Evolutionary conservation across 2,888 invertebrate genomes (phyloP), one percentile per base, ranked within the genome.

Genomic region (Tachystola acroxantha): DNA sequence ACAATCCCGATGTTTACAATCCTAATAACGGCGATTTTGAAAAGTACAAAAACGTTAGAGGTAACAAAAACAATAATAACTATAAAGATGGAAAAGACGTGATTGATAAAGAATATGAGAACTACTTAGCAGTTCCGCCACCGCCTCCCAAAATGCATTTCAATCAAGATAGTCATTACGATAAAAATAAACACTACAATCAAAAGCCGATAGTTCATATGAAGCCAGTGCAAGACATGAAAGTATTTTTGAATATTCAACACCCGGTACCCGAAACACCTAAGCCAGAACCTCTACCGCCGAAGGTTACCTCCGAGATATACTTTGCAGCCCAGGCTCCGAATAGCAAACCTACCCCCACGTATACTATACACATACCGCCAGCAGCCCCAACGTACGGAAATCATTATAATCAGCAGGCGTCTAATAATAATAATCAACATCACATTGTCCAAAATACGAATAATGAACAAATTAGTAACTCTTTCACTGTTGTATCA

Each of bases 291-390:
- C 69, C 76, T 41, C 36, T 58, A 20, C 82, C 81, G 10, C 80
- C 81, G 3, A 88, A 85, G 64, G 76, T 88, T 9, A 88, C 88
- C 6, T 88, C 88, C 13, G 88, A 88, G 57, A 74, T 88, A 39
- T 88, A 88, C 46, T 88, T 78, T 44, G 88, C 88, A 32, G 70
- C 86, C 24, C 84, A 86, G 53, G 59, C 72, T 36, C 73, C 80
- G 32, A 74, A 67, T 37, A 73, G 58, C 39, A 72, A 77, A 26
- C 75, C 77, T 2, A 70, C 76, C 36, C 69, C 81, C 22, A 78
- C 80, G 1, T 86, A 81, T 46, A 85, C 79, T 9, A 65, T 88
- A 33, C 77, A 78, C 25, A 71, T 87, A 41, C 81, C 81, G 32
- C 65, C 68, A 19, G 46, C 58, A 16, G 51, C 62, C 7, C 45